phyloP scores from a whole-genome alignment of 2,113 vertebrate species.

The Malurus cyaneus region DNA sequence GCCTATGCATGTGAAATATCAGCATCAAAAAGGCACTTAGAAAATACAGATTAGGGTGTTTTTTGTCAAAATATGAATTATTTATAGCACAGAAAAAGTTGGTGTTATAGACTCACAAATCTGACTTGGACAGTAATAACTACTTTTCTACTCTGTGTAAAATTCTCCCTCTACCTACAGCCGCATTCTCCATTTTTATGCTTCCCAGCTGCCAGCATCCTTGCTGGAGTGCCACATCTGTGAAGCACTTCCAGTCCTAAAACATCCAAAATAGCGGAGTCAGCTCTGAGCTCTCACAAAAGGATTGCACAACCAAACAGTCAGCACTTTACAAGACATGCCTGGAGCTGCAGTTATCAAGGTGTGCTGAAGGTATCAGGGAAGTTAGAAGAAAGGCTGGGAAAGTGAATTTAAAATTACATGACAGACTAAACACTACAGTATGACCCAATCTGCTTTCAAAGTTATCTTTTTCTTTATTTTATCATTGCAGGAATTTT shows the following conservation, averaged over 20 bases:
- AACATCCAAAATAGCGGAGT: neutral
- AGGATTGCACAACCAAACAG: neutral
- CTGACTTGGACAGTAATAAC: neutral
- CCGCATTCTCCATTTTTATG: neutral
- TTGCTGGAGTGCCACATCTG: neutral
- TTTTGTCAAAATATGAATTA: neutral
- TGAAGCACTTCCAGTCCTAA: neutral
- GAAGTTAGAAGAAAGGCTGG: neutral
- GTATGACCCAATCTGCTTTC: neutral
- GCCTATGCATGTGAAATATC: neutral
- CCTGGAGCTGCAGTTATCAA: neutral
- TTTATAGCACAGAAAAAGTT: neutral
- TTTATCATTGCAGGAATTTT: neutral
- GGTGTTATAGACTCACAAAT: neutral
- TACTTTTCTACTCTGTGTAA: neutral
- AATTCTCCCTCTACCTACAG: neutral
- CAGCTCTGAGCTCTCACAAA: neutral
- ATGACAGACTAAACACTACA: neutral
- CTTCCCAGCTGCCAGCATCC: neutral
- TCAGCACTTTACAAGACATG: neutral
- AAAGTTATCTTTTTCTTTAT: neutral
- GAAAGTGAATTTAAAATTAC: neutral
- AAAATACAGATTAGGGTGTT: accelerated
- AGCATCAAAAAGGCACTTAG: neutral
- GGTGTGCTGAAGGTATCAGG: neutral